phyloP scores from a whole-genome alignment of 2,113 vertebrate genomes.

The Brevimyrus niger region DNA sequence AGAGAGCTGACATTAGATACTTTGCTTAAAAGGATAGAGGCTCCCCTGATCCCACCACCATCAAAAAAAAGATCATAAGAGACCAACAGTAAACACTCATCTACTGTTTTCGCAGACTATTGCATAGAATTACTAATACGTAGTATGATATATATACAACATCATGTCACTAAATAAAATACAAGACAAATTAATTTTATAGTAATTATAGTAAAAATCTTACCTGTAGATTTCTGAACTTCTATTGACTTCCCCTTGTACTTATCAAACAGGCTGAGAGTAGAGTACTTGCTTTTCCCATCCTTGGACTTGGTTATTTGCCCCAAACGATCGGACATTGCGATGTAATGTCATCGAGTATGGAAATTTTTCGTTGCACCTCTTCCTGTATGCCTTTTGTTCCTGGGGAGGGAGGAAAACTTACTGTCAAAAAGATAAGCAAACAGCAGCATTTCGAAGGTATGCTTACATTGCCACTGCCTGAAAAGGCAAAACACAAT shows the following conservation, averaged over 20 bases:
- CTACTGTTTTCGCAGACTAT: background rate
- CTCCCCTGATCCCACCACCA: background rate
- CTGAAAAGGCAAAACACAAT: background rate
- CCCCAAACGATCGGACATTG: conserved; percentile 99
- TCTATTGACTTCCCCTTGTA: conserved; percentile 99
- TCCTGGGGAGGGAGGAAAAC: conserved; percentile 35
- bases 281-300: conserved; percentile 99
- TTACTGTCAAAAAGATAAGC: background rate
- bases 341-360: conserved; percentile 99
- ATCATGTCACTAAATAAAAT: background rate
- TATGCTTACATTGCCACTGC: background rate
- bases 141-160: background rate
- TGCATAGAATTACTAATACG: background rate
- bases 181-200: background rate
- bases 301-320: conserved; percentile 99
- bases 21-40: background rate
- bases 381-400: conserved; percentile 78
- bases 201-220: conserved; percentile 24
- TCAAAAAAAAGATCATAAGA: background rate
- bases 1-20: background rate
- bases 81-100: background rate
- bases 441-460: background rate
- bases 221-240: conserved; percentile 92
- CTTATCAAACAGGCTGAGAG: conserved; percentile 99
- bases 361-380: conserved; percentile 93